Evolutionary conservation across 2,888 invertebrate genomes (phyloP).

Genomic region (Tanypteryx hageni): DNA sequence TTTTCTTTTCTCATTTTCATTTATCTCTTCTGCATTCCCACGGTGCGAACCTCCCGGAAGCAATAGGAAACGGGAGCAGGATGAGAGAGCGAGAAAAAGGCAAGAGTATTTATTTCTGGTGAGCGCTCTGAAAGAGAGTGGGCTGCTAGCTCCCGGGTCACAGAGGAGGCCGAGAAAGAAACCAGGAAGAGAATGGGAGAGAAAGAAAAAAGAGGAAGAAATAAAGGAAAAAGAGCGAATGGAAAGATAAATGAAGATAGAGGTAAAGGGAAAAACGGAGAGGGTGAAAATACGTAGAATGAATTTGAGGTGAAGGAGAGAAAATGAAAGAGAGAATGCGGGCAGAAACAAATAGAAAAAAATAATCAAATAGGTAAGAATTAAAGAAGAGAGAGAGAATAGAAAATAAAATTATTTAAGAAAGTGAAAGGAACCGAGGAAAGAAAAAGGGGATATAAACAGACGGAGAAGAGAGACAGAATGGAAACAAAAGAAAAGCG

Average conservation of each 20-base stretch:
- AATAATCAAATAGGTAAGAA: neutral
- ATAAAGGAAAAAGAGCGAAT: neutral
- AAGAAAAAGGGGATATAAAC: neutral
- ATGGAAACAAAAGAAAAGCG: conserved; percentile 6
- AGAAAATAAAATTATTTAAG: neutral
- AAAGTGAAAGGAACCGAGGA: neutral
- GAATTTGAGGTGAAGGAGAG: neutral
- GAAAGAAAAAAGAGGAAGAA: neutral
- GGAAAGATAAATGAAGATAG: neutral
- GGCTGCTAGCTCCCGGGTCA: neutral
- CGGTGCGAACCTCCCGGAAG: neutral
- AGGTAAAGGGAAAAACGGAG: neutral
- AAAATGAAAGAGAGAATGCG: neutral
- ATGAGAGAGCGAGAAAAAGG: neutral
- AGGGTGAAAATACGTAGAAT: neutral
- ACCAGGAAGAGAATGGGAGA: neutral
- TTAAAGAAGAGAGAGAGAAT: neutral
- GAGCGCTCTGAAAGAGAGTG: neutral
- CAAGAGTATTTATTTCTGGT: conserved; percentile 10
- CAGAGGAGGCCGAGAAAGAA: neutral
- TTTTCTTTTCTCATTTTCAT: conserved; percentile 18
- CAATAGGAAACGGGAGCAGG: neutral
- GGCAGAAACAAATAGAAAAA: neutral
- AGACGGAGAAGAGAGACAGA: neutral
- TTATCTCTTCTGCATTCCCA: neutral